A percentile compares a stretch with the other conserved stretches of the same genome.
Conservation (phyloP, 1,140 invertebrate genomes). For the Drosophila ficusphila region DNA sequence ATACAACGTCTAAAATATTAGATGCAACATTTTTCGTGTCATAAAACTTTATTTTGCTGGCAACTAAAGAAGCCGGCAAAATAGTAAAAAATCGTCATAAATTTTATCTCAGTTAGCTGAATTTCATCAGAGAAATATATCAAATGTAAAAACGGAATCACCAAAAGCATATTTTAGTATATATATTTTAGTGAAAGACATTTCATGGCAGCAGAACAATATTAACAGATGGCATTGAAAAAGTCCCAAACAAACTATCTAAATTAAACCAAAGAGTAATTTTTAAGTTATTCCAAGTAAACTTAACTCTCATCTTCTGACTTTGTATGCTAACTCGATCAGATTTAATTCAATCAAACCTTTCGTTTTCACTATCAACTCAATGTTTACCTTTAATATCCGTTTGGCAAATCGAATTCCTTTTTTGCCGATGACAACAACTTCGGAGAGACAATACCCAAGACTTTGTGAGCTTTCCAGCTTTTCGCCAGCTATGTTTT, state of each 20-base stretch:
- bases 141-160: constrained; percentile 47
- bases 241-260: neutral
- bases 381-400: constrained; percentile 60
- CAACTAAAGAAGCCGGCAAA: constrained; percentile 15
- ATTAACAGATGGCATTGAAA: neutral
- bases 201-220: neutral
- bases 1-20: constrained; percentile 72
- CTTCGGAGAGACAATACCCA: constrained; percentile 6
- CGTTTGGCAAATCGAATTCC: constrained; percentile 42
- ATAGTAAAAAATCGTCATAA: constrained; percentile 28
- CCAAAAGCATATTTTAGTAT: constrained; percentile 34
- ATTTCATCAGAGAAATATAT: constrained; percentile 15
- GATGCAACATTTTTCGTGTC: constrained; percentile 79
- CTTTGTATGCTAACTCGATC: neutral
- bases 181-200: constrained; percentile 22
- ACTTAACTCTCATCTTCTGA: neutral
- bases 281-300: neutral
- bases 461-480: constrained; percentile 9
- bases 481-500: neutral
- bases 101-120: constrained; percentile 18
- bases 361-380: neutral
- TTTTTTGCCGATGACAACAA: constrained; percentile 30
- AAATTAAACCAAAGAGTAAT: neutral
- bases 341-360: constrained; percentile 19
- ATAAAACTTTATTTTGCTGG: constrained; percentile 69